Evolutionary conservation across 2,797 vertebrate genomes (phyloP).

Genomic region (Typhlichthys eigenmanni): DNA sequence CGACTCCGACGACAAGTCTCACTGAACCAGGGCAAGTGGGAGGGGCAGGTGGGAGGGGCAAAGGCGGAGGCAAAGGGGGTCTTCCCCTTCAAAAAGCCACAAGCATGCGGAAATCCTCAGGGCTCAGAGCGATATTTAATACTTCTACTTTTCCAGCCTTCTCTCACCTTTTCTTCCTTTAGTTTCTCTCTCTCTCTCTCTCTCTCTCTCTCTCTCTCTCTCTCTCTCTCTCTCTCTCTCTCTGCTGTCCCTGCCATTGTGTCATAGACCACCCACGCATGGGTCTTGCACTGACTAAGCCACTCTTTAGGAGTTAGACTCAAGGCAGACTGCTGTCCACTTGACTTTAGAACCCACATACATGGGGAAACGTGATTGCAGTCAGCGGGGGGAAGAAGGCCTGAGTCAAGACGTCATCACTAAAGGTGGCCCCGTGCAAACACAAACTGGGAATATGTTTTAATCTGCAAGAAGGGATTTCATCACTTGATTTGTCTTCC

Average conservation of each 20-base stretch:
- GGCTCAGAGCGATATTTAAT: slow-evolving; percentile 68
- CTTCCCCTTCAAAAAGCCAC: slow-evolving; percentile 48
- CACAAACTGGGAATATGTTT: slow-evolving; percentile 11
- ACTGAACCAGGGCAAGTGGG: slow-evolving; percentile 61
- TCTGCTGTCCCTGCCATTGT: slow-evolving; percentile 6
- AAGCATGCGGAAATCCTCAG: slow-evolving; percentile 69
- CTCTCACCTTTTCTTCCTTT: slow-evolving; percentile 11
- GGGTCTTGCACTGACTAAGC: slow-evolving; percentile 55
- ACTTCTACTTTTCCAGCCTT: slow-evolving; percentile 34
- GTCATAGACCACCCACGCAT: slow-evolving; percentile 21
- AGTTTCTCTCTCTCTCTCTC: background rate
- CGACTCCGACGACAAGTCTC: slow-evolving; percentile 85
- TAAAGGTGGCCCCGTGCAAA: slow-evolving; percentile 5
- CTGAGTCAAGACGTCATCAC: background rate
- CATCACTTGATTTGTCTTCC: slow-evolving; percentile 25
- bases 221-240: slow-evolving; percentile 23
- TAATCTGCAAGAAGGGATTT: slow-evolving; percentile 45
- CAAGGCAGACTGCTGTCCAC: slow-evolving; percentile 35
- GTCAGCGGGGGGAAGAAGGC: background rate
- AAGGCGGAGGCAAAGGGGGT: slow-evolving; percentile 25
- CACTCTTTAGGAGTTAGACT: slow-evolving; percentile 39
- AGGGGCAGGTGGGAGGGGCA: slow-evolving; percentile 22
- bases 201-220: slow-evolving; percentile 7
- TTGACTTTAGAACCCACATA: slow-evolving; percentile 34
- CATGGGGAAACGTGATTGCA: slow-evolving; percentile 29